Conservation (phyloP, 2,888 invertebrate species). For the Periphyllus acericola region DNA sequence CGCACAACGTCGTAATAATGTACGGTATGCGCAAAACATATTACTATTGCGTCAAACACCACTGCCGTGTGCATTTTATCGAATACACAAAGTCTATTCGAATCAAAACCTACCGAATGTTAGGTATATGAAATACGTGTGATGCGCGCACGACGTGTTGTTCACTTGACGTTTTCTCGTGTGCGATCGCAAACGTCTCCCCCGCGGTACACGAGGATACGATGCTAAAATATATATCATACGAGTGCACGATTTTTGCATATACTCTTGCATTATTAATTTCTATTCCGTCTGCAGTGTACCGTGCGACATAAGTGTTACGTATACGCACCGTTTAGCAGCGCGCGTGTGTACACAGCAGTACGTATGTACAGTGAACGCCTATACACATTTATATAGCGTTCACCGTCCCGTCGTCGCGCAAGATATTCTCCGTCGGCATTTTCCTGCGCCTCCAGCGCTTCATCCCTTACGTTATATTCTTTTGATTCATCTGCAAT, state of each 20-base stretch:
- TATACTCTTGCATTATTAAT: constrained; percentile 47
- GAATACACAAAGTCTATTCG: too few species aligned
- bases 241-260: constrained; percentile 14
- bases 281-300: neutral
- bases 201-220: too few species aligned
- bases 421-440: constrained; percentile 20
- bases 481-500: constrained; percentile 47
- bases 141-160: neutral
- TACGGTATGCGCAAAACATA: too few species aligned
- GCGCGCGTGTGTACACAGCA: neutral
- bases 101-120: too few species aligned
- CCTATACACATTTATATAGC: neutral
- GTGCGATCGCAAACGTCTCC: neutral
- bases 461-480: neutral
- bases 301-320: neutral
- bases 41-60: too few species aligned
- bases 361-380: too few species aligned
- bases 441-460: constrained; percentile 22
- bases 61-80: too few species aligned
- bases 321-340: too few species aligned
- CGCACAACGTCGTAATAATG: too few species aligned
- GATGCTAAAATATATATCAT: too few species aligned
- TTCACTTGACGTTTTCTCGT: constrained; percentile 40
- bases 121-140: too few species aligned
- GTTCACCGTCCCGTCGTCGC: neutral